Base-by-base conservation (phyloP, 2,888 invertebrate species). In the Amphiduros pacificus region DNA sequence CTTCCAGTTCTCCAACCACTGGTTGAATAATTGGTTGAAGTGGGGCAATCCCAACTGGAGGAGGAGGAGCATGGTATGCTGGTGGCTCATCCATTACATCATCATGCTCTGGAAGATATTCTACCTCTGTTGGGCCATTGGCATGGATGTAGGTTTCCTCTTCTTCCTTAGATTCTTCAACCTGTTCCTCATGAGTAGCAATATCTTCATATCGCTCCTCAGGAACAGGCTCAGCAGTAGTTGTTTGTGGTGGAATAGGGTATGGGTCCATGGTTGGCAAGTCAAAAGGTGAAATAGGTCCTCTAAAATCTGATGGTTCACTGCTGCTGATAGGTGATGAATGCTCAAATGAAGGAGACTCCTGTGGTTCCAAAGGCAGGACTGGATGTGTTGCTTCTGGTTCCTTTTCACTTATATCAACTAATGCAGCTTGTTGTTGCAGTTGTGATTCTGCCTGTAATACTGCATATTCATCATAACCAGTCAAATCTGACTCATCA, bases 81-180 rank as follows among this genome's bases (percentile, higher is more conserved):
- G n/a, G n/a, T n/a, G n/a, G n/a, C n/a, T n/a, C n/a, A n/a, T n/a
- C n/a, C n/a, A n/a, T n/a, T n/a, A n/a, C n/a, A 44, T 44, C 24
- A 51, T 79, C 78, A 61, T 74, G 74, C 71, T 85, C 85, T 27
- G 85, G 83, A 57, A 79, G 77, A 69, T 83, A 85, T 24, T 85
- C 85, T 41, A 85, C 85, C 77, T 85, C 85, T 51, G 85, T 84
- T 56, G 85, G 85, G 14, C 85, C 85, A 80, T 85, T 85, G 36
- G 74, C 68, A 62, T 74, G 62, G 14, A 55, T 54, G 48, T 66
- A 67, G 1, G 60, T 48, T 20, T 64, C 57, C 24, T 44, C 24
- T 4, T 52, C 53, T 32, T 11, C 51, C 32, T 51, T 50, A n/a
- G 24, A 24, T 49, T 53, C 49, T 29, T 41, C 32, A 24, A 22